These are phyloP conservation scores for Neopelma chrysocephalum DNA, from an alignment of 2,797 vertebrate genomes.

Conservation along the genomic window DNA sequence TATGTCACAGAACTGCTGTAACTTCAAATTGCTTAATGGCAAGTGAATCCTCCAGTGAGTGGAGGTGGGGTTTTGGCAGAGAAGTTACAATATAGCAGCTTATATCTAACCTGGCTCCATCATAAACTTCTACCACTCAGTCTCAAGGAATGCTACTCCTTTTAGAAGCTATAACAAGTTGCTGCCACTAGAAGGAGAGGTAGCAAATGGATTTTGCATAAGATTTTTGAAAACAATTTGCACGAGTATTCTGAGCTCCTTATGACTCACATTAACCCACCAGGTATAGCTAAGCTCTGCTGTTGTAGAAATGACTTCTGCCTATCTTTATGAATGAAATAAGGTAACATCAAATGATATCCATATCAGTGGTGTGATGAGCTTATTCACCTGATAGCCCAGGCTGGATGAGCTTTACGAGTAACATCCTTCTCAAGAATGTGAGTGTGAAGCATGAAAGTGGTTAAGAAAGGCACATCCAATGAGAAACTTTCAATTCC, in stretches of 20 bases:
- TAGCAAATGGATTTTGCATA: neutral
- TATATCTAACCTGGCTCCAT: neutral
- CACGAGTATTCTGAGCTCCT: neutral
- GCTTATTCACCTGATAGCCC: neutral
- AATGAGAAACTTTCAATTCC: neutral
- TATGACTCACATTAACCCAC: neutral
- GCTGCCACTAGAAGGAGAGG: neutral
- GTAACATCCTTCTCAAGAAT: neutral
- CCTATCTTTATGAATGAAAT: neutral
- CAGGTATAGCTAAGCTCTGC: neutral
- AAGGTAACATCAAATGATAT: neutral
- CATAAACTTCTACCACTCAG: neutral
- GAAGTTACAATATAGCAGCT: neutral
- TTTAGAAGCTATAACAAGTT: neutral
- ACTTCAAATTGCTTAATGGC: conserved; percentile 3
- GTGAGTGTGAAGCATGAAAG: neutral
- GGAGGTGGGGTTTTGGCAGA: neutral
- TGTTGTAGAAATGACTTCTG: neutral
- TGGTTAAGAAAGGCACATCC: neutral
- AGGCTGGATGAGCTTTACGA: neutral
- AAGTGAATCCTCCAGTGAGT: neutral
- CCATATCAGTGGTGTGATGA: neutral
- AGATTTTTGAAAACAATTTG: neutral
- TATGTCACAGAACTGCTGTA: neutral
- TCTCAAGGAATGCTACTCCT: neutral